Base-by-base conservation (phyloP, 1,140 invertebrate genomes). In the Diachasma alloeum region DNA sequence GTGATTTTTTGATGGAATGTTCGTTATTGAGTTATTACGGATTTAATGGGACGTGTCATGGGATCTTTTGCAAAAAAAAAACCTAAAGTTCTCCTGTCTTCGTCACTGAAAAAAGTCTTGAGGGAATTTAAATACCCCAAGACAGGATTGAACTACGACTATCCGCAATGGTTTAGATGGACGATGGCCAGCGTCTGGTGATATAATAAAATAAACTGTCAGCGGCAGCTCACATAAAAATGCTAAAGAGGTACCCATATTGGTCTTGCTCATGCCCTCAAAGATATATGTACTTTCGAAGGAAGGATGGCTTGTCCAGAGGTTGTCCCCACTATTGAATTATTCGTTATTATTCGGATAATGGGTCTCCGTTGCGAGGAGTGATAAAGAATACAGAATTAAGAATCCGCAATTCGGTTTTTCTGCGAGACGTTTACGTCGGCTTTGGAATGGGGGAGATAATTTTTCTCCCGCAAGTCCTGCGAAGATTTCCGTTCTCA, bases 121-220 rank as follows among this genome's bases (percentile, higher is more conserved):
- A n/a, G n/a, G 36, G 4, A 69, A 69, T 69, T 39, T 39, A 39
- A 42, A 42, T 42, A 42, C 13, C 48, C 22, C 36, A 26, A 13
- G 63, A 46, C 56, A 68, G 26, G 48, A 36, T 19, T 74, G 66
- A 79, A 73, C 70, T 73, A 80, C 72, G 73, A 68, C 37, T 15
- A 13, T 17, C 67, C 75, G 71, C 77, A 48, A 74, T 48, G 75
- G 74, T 83, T 79, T 8, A 63, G 81, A 82, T 81, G 84, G 82
- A 87, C 86, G 84, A 83, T 31, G 80, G 31, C 39, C 63, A 79
- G 67, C 48, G 78, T 42, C 80, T 81, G 82, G 84, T 81, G 78
- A 86, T 85, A 86, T 88, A 89, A 89, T 89, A 89, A 89, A 89
- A 89, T 87, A 88, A 88, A 89, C 83, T 89, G 87, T 89, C 87